Evolutionary conservation across 2,888 invertebrate species (phyloP), one percentile per base, ranked within the genome.

Genomic region (Eristalinus aeneus): DNA sequence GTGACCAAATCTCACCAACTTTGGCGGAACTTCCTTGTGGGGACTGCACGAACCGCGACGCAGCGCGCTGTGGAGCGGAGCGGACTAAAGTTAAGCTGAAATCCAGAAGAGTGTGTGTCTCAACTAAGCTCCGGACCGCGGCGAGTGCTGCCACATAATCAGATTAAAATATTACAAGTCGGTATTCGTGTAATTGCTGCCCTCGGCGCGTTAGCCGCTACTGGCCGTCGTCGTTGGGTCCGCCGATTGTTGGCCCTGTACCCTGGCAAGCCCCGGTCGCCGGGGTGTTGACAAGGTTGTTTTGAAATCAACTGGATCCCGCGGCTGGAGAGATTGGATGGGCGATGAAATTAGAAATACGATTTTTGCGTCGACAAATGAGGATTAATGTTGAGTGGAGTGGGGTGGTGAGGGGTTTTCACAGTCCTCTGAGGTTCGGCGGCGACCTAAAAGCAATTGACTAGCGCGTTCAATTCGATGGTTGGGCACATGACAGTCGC

Each of bases 101-200:
- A 46, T 46, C 46, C 46, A 20, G 46, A 8, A 46, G 46, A n/a
- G 46, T n/a, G 67, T 58, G 16, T 34, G 61, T 46, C 60, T 61
- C 16, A 56, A 36, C 54, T 32, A 23, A 23, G 60, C 63, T 61
- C 61, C 32, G 54, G 31, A 39, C 63, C 46, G 64, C 32, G 63
- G 53, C 39, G 31, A 54, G 53, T 54, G 46, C 68, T 67, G 64
- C 72, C 76, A 73, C 68, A 71, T 86, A 86, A 86, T 86, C 86
- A 74, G 86, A 86, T 86, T 86, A 86, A 86, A 86, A 86, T 77
- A 86, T 86, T 82, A 82, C 86, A 86, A 86, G 82, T 71, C 74
- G 46, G 77, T 73, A 82, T 71, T 86, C 82, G 82, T 86, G 86
- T 86, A 86, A 86, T 82, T 86, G 86, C 74, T 78, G 86, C 64